Evolutionary conservation across 2,888 invertebrate species (phyloP), one percentile per base, ranked within the genome.

Genomic region (Scaptomyza tumidula): DNA sequence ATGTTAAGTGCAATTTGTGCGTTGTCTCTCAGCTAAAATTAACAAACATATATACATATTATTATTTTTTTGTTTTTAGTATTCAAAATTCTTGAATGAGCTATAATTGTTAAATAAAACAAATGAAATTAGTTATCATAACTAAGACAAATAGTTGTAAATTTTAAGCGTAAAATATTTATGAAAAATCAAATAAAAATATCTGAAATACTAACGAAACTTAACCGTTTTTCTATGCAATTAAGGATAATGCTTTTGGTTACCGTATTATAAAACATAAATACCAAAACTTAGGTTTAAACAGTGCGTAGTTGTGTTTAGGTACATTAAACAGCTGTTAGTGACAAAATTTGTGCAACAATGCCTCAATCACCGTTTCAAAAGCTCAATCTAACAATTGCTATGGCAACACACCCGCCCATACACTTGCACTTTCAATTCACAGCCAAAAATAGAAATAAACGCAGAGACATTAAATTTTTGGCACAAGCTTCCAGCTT

Each of bases 51-150:
- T 49, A 13, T 14, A 45, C 3, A 27, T 16, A 27, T 11, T 77
- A 66, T 63, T 59, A 52, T 66, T 66, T 46, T 29, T 48, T 35
- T 55, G 27, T 71, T 59, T 68, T 64, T 61, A 73, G 57, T 73
- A 69, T 61, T 63, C 74, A 71, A 75, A 73, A 78, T 75, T 76
- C 82, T 79, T 74, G 69, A 81, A 86, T 78, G 90, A 89, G 88
- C 89, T 89, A 88, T 90, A 90, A 89, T 89, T 90, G 90, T 90
- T 90, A 90, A 86, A 87, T 73, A n/a, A 46, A 71, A 63, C 52
- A 76, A 75, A 74, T 66, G 54, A 80, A 74, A 73, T 66, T 63
- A 74, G 79, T 71, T 75, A 79, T 82, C 71, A 71, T 63, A 67
- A 82, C 78, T 88, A 83, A 83, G 86, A 86, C 65, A 83, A 86